Conservation (phyloP, 1,140 invertebrate species). For the Gryon sp. region DNA sequence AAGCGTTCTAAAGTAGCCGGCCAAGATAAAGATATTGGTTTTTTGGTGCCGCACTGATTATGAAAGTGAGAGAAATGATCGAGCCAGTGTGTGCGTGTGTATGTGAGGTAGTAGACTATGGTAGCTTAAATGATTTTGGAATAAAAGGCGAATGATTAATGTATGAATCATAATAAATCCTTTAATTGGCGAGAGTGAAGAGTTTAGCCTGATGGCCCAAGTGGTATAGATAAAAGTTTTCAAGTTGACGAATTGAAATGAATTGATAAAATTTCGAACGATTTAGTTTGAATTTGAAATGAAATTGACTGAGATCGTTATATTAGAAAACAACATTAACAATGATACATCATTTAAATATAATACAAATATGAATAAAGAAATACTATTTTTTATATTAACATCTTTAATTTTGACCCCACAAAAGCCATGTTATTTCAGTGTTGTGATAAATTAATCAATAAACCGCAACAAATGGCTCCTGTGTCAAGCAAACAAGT, state of each 20-base stretch:
- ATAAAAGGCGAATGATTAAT: slow-evolving; percentile 21
- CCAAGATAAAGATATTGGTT: slow-evolving; percentile 54
- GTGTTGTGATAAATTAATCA: slow-evolving; percentile 23
- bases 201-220: too few relatives aligned
- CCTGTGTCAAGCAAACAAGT: slow-evolving; percentile 17
- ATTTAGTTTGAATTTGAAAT: too few relatives aligned
- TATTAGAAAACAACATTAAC: too few relatives aligned
- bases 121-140: slow-evolving; percentile 14
- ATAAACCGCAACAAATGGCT: slow-evolving; percentile 41
- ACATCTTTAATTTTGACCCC: neutral
- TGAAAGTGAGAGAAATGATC: slow-evolving; percentile 34
- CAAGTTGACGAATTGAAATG: too few relatives aligned
- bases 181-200: slow-evolving; percentile 16
- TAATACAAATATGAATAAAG: too few relatives aligned
- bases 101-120: slow-evolving; percentile 1
- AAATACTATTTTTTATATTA: too few relatives aligned
- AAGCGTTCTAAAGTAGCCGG: slow-evolving; percentile 43
- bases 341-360: too few relatives aligned
- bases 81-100: slow-evolving; percentile 3
- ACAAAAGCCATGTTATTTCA: slow-evolving; percentile 13
- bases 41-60: slow-evolving; percentile 41
- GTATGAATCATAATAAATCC: too few relatives aligned
- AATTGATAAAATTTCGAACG: too few relatives aligned
- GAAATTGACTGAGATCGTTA: too few relatives aligned
- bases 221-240: too few relatives aligned